A percentile compares a stretch with the other conserved stretches of the same genome.
Evolutionary conservation across 1,140 invertebrate genomes (phyloP).

Genomic region (Nymphalis io): DNA sequence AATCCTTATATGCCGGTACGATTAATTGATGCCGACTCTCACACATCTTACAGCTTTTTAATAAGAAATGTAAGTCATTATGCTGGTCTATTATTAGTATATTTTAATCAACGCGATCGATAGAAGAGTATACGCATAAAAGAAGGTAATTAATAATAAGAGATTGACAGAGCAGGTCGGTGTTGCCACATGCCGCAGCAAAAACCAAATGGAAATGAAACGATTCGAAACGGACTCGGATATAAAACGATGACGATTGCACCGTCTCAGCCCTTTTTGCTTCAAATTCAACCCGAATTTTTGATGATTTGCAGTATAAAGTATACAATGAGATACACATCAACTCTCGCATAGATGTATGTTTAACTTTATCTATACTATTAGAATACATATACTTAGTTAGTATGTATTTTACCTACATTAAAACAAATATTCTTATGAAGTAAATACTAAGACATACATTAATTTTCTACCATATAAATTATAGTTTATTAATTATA

Average conservation of each 20-base stretch:
- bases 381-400: not conserved
- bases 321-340: constrained; percentile 33
- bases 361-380: constrained; percentile 6
- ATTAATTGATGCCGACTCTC: constrained; percentile 56
- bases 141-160: constrained; percentile 78
- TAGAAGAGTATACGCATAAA: constrained; percentile 70
- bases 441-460: no score
- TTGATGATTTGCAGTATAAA: constrained; percentile 50
- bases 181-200: constrained; percentile 75
- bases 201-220: constrained; percentile 73
- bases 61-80: constrained; percentile 62
- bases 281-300: constrained; percentile 50
- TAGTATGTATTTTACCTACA: no score
- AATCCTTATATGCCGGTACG: constrained; percentile 10
- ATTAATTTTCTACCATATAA: no score
- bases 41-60: constrained; percentile 39
- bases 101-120: constrained; percentile 77
- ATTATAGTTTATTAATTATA: no score
- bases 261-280: constrained; percentile 65
- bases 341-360: constrained; percentile 3
- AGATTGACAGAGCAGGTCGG: constrained; percentile 60
- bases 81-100: constrained; percentile 74
- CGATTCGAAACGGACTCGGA: constrained; percentile 73
- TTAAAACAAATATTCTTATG: no score
- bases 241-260: constrained; percentile 70